Base-by-base conservation (phyloP, 30 jellyfish, hydroid and myxozoan genomes). In the Turritopsis dohrnii region DNA sequence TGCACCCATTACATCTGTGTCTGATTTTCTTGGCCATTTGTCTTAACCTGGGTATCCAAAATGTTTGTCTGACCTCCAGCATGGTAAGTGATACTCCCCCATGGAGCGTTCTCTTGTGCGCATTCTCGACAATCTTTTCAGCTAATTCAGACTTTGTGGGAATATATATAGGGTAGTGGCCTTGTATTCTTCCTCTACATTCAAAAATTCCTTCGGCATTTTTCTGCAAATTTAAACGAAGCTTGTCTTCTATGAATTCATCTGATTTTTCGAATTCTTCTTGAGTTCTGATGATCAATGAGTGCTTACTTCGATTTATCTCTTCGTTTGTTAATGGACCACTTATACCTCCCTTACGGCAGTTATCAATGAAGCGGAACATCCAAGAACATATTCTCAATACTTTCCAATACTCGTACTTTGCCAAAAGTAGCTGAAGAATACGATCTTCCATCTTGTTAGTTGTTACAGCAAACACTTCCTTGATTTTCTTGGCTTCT, bases 91-190 rank as follows among this genome's bases (percentile, higher is more conserved):
- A 26, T 24, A 74, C 83, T 69, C 77, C 1, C 77, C 77, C 77
- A 41, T 1, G 77, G n/a, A 69, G 77, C 77, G 77, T 69, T 29
- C 29, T 74, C 21, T 74, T 74, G 83, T 74, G 83, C 27, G 83
- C 83, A 23, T 74, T 0, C 77, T 7, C 73, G 69, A 89, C 87
- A 27, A 89, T 75, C 81, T 71, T 72, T 80, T 83, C 87, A 29
- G 89, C 79, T 27, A 76, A 76, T 60, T 41, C 41, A 52, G 81
- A 26, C 24, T 65, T 52, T 21, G 91, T 21, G 25, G 88, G 91
- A 18, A 88, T 25, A 71, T 82, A 81, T 1, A 83, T 53, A 17
- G 96, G 96, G 72, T 83, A 88, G 41, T 54, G 87, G 0, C 96
- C 90, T 76, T 79, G 87, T 27, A 89, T n/a, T 54, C 93, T 25